These are phyloP conservation scores for Scylla paramamosain DNA, from an alignment of 1,140 invertebrate species.

Conservation along the genomic window DNA sequence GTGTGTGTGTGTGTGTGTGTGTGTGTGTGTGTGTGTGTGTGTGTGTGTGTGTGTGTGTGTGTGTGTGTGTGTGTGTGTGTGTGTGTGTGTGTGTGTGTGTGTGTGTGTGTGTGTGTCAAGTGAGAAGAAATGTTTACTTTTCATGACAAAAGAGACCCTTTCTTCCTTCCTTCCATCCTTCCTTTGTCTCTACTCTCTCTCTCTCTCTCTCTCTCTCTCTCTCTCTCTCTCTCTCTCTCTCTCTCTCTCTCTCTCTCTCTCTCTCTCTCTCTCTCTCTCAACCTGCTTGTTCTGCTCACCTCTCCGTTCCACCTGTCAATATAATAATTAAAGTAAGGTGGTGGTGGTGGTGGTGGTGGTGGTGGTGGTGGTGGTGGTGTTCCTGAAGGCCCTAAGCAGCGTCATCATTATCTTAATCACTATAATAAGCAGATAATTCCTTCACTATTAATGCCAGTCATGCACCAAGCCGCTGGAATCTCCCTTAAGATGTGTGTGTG, in stretches of 20 bases:
- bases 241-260: background rate
- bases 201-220: background rate
- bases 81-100: too few relatives aligned
- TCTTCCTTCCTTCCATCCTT: background rate
- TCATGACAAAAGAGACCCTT: too few relatives aligned
- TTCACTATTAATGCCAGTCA: background rate
- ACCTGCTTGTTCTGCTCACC: too few relatives aligned
- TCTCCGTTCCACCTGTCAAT: background rate
- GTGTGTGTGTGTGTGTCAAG: too few relatives aligned
- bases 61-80: too few relatives aligned
- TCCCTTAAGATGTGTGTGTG: too few relatives aligned
- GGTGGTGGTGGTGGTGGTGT: slow-evolving; percentile 7
- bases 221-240: too few relatives aligned
- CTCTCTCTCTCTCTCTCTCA: background rate
- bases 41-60: too few relatives aligned
- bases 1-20: too few relatives aligned
- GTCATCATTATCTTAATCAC: background rate
- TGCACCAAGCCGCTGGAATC: too few relatives aligned
- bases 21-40: too few relatives aligned
- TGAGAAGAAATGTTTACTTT: too few relatives aligned
- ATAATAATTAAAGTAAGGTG: background rate
- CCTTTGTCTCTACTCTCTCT: background rate
- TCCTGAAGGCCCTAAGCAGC: background rate
- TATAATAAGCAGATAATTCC: background rate
- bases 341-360: slow-evolving; percentile 9